Evolutionary conservation across 2,888 invertebrate species (phyloP), one percentile per base, ranked within the genome.

Genomic region (Acleris cristana): DNA sequence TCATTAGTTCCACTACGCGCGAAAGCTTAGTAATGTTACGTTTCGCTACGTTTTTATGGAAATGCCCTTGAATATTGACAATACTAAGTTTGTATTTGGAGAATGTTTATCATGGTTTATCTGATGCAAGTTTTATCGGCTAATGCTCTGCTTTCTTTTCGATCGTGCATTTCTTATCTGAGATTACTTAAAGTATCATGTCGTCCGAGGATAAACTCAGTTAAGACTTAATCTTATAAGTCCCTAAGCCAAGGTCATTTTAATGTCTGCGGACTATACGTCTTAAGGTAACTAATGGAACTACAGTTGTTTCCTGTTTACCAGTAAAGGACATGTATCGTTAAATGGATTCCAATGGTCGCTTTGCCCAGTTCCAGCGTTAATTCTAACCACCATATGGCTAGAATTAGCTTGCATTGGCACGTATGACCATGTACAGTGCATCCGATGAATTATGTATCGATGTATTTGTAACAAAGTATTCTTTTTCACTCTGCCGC

Each of bases 1-100:
- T 79, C 73, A 90, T 91, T 90, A 89, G 90, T 91, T 90, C 89
- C 89, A 85, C 84, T 76, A 88, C 80, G 73, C 75, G 75, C 79
- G 81, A 86, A 84, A 86, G 82, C 82, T 81, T 74, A 74, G 65
- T 74, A 75, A 77, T 81, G 79, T 73, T 76, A 77, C 76, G 78
- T 80, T 82, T 81, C 77, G 76, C 78, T 79, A 80, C 74, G 76
- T 79, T 75, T 77, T 76, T 73, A 72, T 72, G 71, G 70, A 72
- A 76, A 74, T 78, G 75, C 70, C 81, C 82, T 81, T 80, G 78
- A 65, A 63, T 53, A 45, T 67, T 53, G 53, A 23, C 48, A 30
- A 26, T 48, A 48, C 23, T 21, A 23, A 8, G 48, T 48, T 58
- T 58, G 45, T 58, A 48, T 58, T 58, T 58, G 48, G 45, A 58